phyloP scores from a whole-genome alignment of 2,888 invertebrate species.

The Amaurobius ferox region DNA sequence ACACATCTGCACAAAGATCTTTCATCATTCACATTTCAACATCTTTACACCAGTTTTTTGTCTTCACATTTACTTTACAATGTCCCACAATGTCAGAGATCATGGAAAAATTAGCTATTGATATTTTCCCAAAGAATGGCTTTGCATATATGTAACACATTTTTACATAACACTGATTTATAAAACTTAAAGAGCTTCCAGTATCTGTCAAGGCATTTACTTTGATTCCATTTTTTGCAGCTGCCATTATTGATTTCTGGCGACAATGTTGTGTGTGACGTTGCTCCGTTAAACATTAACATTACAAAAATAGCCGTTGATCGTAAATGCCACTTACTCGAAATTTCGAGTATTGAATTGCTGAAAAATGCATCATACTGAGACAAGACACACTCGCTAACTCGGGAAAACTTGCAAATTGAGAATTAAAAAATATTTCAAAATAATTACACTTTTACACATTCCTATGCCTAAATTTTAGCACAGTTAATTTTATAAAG shows the following conservation, averaged over 20 bases:
- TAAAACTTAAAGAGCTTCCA: neutral
- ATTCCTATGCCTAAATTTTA: no score
- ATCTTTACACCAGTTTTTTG: neutral
- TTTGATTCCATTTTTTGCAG: neutral
- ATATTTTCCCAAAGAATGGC: conserved; percentile 6
- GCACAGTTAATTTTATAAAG: no score
- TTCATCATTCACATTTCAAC: conserved; percentile 27
- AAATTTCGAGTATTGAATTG: no score
- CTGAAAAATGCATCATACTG: no score
- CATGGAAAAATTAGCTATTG: conserved; percentile 13
- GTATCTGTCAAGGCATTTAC: neutral
- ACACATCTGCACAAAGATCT: conserved; percentile 19
- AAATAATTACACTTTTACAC: no score
- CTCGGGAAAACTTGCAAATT: no score
- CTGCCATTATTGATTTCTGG: neutral
- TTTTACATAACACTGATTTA: neutral
- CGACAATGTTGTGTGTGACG: no score
- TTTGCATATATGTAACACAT: neutral
- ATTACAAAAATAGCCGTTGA: no score
- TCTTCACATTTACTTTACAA: neutral
- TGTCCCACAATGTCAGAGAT: neutral
- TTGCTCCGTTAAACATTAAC: no score
- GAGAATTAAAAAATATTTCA: no score
- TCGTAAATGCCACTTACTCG: no score
- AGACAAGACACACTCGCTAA: no score